These are phyloP conservation scores for Agriopis marginaria DNA, from an alignment of 2,888 invertebrate species.

Conservation along the genomic window DNA sequence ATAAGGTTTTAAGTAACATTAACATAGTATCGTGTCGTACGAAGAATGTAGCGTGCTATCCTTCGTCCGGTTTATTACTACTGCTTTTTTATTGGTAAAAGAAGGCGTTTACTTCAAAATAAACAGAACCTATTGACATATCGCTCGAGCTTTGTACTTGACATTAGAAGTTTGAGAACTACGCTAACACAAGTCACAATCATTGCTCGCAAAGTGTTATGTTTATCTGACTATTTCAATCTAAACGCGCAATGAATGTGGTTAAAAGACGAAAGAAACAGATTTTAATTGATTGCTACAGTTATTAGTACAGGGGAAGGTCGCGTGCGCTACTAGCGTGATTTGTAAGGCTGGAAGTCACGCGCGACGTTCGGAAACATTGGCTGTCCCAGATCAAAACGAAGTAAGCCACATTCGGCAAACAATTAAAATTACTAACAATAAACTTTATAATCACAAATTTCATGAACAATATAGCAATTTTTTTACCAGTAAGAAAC, in stretches of 20 bases:
- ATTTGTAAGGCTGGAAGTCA: slow-evolving; percentile 78
- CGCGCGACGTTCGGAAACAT: slow-evolving; percentile 79
- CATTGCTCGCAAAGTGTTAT: slow-evolving; percentile 46
- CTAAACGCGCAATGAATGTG: slow-evolving; percentile 45
- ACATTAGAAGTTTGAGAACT: slow-evolving; percentile 33
- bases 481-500: too few relatives aligned
- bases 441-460: too few relatives aligned
- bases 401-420: not conserved
- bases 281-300: slow-evolving; percentile 53
- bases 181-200: slow-evolving; percentile 11
- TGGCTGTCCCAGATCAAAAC: not conserved
- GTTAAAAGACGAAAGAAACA: slow-evolving; percentile 26
- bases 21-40: slow-evolving; percentile 45
- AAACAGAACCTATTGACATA: slow-evolving; percentile 81
- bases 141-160: slow-evolving; percentile 56
- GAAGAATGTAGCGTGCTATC: slow-evolving; percentile 74
- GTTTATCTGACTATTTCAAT: too few relatives aligned
- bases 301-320: slow-evolving; percentile 55
- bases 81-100: slow-evolving; percentile 75
- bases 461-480: too few relatives aligned
- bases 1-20: slow-evolving; percentile 32
- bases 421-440: too few relatives aligned
- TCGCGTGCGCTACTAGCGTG: slow-evolving; percentile 81
- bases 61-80: slow-evolving; percentile 74
- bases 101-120: slow-evolving; percentile 76